Percentiles rank a stretch among this genome's conserved stretches.
phyloP scores from a whole-genome alignment of 2,113 vertebrate species.

The Panthera tigris region DNA sequence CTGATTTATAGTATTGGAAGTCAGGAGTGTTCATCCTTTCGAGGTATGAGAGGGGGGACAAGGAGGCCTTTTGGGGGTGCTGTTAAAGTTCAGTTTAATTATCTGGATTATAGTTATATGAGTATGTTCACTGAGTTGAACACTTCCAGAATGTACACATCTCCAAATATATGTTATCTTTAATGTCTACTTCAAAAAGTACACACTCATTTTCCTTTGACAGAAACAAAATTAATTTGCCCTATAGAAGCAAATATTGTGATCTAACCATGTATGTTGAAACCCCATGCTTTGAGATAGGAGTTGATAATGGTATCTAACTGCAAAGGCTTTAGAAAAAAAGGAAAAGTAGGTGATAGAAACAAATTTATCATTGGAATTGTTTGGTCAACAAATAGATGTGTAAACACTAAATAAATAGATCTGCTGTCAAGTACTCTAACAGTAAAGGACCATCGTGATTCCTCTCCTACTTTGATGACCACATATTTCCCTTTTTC shows the following conservation, averaged over 20 bases:
- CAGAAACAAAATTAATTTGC: background rate
- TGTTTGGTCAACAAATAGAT: conserved; percentile 44
- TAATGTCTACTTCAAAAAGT: background rate
- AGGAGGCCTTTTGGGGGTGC: background rate
- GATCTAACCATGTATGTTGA: background rate
- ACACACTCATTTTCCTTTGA: background rate
- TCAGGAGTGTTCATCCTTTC: background rate
- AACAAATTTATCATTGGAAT: conserved; percentile 18
- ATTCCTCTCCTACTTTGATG: background rate
- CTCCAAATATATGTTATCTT: background rate
- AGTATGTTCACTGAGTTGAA: background rate
- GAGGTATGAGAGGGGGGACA: background rate
- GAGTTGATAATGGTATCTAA: background rate
- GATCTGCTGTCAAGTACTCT: background rate
- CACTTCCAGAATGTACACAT: background rate
- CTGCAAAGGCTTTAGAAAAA: background rate
- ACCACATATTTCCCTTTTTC: background rate
- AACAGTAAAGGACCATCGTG: conserved; percentile 1
- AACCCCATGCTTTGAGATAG: background rate
- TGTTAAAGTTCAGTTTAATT: conserved; percentile 26
- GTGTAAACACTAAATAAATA: background rate
- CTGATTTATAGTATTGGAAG: background rate
- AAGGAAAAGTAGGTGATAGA: background rate
- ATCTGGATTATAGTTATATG: background rate
- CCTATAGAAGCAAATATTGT: background rate